Evolutionary conservation across 2,797 vertebrate species (phyloP).

Genomic region (Ptychadena robeensis): DNA sequence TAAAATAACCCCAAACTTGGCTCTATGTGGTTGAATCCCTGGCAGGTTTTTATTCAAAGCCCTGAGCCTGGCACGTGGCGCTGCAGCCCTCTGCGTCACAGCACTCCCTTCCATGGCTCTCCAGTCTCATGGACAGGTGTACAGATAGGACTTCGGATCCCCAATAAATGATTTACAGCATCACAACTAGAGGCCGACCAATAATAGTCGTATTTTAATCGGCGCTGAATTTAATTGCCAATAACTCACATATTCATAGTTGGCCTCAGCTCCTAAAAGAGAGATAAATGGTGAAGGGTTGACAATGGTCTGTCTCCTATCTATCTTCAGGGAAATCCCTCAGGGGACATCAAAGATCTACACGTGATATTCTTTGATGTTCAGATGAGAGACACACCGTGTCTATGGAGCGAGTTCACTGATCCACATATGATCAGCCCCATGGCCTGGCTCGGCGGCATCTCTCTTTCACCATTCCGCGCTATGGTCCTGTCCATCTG

Average conservation of each 20-base stretch:
- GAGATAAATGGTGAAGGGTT: neutral
- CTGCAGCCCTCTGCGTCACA: neutral
- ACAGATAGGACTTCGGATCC: neutral
- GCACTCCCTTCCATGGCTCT: neutral
- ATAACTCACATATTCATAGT: neutral
- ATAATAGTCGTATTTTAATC: neutral
- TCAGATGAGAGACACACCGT: neutral
- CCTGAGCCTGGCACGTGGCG: no score
- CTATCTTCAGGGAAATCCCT: neutral
- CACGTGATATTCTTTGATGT: neutral
- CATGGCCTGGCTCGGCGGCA: no score
- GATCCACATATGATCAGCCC: no score
- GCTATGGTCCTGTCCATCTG: no score
- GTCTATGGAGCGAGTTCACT: no score
- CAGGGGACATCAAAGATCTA: neutral
- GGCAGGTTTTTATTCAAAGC: no score
- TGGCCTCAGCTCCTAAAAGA: neutral
- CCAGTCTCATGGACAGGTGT: neutral
- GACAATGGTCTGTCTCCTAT: neutral
- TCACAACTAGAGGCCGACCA: neutral
- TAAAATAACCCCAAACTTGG: no score
- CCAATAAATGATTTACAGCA: neutral
- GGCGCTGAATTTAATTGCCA: neutral
- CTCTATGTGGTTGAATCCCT: no score
- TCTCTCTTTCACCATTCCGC: no score